Base-by-base conservation (phyloP, 1,140 invertebrate species). In the Drosophila fuyamai region DNA sequence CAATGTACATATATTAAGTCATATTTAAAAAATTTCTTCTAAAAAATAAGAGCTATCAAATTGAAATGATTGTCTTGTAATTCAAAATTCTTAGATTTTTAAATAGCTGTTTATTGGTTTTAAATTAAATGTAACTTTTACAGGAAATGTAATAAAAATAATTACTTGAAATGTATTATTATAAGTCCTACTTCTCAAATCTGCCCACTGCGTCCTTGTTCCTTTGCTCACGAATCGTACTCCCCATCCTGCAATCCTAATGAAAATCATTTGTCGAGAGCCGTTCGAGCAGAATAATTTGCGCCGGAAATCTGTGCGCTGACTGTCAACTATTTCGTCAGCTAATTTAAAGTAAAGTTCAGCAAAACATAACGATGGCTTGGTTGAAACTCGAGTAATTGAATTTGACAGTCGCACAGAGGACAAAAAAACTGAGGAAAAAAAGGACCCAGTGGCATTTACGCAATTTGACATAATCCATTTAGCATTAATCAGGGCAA, bases 251-350 rank as follows among this genome's bases (percentile, higher is more conserved):
- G n/a, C 23, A 35, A 27, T 18, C 43, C 57, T 75, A 78, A 81
- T 83, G 81, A 84, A 61, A 79, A 68, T 76, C 75, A 84, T 84
- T 83, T 83, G 75, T 83, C 61, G 14, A 14, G 12, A 47, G 13
- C 61, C 81, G 38, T 41, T 83, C 60, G 13, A 62, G 66, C 71
- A 74, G 55, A 77, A 77, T 84, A 73, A 84, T 84, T 85, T 68
- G 46, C 38, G 18, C 58, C 18, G 60, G n/a, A 57, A 63, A 51
- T 59, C 56, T 70, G 54, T 74, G 57, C 23, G 40, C 16, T 35
- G 54, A 41, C 38, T 48, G 29, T 40, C 59, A 62, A 53, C 40
- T 14, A 35, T 55, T 41, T 10, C 27, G 5, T 16, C 14, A 14
- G 70, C 70, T 75, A 80, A 80, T 80, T 80, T 81, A 66, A 14